Conservation (phyloP, 2,113 vertebrate species). For the Callipepla californica region DNA sequence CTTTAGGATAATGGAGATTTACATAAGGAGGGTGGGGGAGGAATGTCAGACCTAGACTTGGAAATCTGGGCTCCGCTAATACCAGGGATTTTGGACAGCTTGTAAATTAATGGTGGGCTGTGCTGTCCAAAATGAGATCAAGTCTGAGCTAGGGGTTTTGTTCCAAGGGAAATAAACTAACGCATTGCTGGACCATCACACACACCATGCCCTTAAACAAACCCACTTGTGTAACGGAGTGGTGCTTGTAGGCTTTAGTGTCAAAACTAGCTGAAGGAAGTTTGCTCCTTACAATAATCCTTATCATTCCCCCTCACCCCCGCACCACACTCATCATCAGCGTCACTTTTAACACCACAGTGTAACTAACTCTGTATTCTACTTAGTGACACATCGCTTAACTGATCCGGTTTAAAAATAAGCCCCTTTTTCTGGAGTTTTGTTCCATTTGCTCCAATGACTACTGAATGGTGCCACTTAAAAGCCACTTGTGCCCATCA, state of each 20-base stretch:
- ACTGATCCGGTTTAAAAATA: slow-evolving; percentile 14
- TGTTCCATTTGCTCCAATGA: neutral
- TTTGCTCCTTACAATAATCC: neutral
- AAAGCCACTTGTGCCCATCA: neutral
- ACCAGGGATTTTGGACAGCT: neutral
- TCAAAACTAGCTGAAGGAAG: neutral
- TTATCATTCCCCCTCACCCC: neutral
- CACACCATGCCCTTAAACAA: neutral
- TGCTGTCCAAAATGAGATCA: neutral
- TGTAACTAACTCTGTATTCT: neutral
- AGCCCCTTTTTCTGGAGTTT: neutral
- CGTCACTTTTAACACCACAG: neutral
- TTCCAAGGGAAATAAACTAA: slow-evolving; percentile 44
- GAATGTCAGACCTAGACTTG: neutral
- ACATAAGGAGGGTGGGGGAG: neutral
- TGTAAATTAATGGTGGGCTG: neutral
- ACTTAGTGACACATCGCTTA: neutral
- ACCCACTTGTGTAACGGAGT: neutral
- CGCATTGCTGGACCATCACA: neutral
- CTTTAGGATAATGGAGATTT: neutral
- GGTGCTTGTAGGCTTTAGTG: neutral
- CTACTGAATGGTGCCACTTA: neutral
- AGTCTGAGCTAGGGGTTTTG: neutral
- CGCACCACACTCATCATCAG: neutral
- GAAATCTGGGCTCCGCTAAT: slow-evolving; percentile 10